Evolutionary conservation across 2,113 vertebrate species (phyloP).

Genomic region (Diglossa brunneiventris): DNA sequence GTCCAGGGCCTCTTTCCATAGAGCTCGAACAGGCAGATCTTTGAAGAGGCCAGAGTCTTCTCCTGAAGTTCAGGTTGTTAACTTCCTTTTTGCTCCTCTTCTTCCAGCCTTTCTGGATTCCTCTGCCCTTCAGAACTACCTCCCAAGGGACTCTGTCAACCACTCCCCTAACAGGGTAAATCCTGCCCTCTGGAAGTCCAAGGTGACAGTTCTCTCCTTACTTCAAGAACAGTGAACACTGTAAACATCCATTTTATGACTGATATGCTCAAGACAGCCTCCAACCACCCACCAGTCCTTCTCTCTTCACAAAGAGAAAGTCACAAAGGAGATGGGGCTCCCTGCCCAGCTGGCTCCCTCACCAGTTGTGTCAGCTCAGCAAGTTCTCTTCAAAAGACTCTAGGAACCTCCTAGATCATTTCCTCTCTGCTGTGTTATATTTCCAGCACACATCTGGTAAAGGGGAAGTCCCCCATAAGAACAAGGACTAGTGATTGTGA

Average conservation of each 20-base stretch:
- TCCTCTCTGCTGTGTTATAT: neutral
- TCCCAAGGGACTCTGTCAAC: neutral
- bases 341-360: neutral
- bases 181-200: neutral
- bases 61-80: neutral
- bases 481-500: neutral
- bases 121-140: neutral
- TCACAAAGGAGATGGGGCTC: neutral
- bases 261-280: neutral
- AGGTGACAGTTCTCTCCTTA: neutral
- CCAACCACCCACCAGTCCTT: fast-evolving
- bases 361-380: neutral
- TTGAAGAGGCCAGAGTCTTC: neutral
- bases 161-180: neutral
- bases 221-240: neutral
- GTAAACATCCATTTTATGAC: neutral
- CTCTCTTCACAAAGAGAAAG: neutral
- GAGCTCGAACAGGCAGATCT: neutral
- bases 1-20: neutral
- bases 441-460: neutral
- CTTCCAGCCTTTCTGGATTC: neutral
- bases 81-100: neutral
- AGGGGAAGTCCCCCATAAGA: neutral
- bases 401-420: neutral
- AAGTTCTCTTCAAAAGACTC: neutral